These are phyloP conservation scores for Alcedo atthis DNA, from an alignment of 2,797 vertebrate species.

Conservation along the genomic window DNA sequence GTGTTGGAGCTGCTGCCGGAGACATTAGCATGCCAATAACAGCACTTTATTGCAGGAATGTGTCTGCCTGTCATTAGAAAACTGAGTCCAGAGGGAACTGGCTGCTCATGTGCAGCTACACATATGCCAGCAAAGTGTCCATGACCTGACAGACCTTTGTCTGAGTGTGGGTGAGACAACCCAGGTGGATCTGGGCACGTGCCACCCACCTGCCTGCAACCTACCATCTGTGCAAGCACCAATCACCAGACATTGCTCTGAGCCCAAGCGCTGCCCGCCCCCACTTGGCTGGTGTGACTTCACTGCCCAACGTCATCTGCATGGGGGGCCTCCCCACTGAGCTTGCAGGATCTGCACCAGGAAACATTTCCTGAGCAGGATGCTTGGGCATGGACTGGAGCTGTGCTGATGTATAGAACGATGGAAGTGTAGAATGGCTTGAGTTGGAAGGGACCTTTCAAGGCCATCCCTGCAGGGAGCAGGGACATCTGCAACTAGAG, in stretches of 20 bases:
- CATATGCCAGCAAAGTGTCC: not conserved
- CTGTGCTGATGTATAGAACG: not conserved
- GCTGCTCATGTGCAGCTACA: not conserved
- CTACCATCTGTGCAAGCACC: not conserved
- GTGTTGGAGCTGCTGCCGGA: not conserved
- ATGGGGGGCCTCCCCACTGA: accelerated
- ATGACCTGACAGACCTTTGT: not conserved
- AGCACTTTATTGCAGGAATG: not conserved
- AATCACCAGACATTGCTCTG: not conserved
- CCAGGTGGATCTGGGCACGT: not conserved
- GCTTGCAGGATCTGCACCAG: not conserved
- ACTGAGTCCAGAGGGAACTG: not conserved
- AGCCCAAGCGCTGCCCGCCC: not conserved
- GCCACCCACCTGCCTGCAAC: not conserved
- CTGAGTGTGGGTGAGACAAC: not conserved
- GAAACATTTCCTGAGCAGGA: not conserved
- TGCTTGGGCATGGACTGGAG: accelerated
- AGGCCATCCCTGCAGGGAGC: not conserved
- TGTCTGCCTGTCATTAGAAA: not conserved
- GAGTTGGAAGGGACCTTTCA: not conserved
- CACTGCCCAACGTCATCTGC: accelerated
- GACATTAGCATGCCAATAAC: not conserved
- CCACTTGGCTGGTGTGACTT: accelerated
- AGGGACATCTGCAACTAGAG: not conserved
- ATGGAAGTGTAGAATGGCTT: not conserved